Evolutionary conservation across 2,888 invertebrate genomes (phyloP), one percentile per base, ranked within the genome.

Genomic region (Volucella inflata): DNA sequence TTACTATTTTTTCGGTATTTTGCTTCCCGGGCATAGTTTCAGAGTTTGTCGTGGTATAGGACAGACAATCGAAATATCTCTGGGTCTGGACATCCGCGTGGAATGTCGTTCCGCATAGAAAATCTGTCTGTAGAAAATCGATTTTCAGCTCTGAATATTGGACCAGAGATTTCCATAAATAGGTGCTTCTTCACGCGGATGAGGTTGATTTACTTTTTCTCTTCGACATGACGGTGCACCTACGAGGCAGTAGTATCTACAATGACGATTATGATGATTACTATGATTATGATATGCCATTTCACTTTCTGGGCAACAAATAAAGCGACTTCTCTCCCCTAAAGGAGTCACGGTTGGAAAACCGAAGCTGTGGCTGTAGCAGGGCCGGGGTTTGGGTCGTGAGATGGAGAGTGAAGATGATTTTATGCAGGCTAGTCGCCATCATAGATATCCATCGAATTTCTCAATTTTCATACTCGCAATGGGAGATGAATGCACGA

Each of bases 381-480:
- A 50, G 70, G 30, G 46, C 1, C 57, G 68, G 64, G 70, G 30
- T 6, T 30, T 30, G 30, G 76, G 76, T 81, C 81, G 57, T 71
- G 44, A 16, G 51, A 14, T 10, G n/a, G 17, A 11, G 17, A 21
- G 46, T 11, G 30, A 2, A 30, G 30, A 30, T 30, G 30, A 30
- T 30, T 30, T 40, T 42, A 30, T 68, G 36, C 17, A n/a, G 72
- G 55, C n/a, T 9, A 11, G 59, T 42, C 42, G 30, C 44, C 59
- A 67, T 57, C 46, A 77, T 12, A 68, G 82, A 78, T 83, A 79
- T 64, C 57, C 64, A 83, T 74, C 70, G 51, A 59, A 79, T 70
- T 83, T 83, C 79, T 83, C 74, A 83, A 79, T 83, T 83, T 83
- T 79, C 74, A 68, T 68, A 57, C 72, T 68, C 62, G n/a, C 62